phyloP scores from a whole-genome alignment of 2,797 vertebrate species.

The Gymnocypris eckloni region DNA sequence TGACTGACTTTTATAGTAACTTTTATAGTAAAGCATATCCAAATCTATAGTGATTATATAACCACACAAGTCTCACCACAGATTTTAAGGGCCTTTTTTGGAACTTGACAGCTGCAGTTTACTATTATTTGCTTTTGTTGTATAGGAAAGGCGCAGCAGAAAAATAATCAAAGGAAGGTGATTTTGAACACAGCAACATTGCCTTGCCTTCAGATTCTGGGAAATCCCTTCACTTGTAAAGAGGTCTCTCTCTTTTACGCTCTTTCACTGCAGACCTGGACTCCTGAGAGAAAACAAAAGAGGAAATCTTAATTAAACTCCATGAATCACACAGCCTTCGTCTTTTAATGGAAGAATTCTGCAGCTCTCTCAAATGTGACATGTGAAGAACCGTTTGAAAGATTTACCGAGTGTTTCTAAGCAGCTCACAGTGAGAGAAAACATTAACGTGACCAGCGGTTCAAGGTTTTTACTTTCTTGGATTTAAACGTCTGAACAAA shows the following conservation, averaged over 20 bases:
- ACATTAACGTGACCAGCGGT: neutral
- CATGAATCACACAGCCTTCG: slow-evolving; percentile 31
- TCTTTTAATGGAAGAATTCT: neutral
- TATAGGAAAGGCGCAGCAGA: neutral
- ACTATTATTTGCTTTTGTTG: neutral
- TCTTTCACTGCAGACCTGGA: slow-evolving; percentile 81
- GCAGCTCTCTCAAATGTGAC: neutral
- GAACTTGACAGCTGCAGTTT: neutral
- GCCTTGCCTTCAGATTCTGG: slow-evolving; percentile 75
- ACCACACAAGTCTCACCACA: neutral
- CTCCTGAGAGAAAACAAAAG: slow-evolving; percentile 66
- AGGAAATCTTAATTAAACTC: slow-evolving; percentile 43
- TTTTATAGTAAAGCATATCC: no score
- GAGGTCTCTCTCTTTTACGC: slow-evolving; percentile 70
- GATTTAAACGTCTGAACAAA: neutral
- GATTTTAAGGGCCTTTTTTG: neutral
- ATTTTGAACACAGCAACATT: neutral
- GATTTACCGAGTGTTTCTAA: neutral
- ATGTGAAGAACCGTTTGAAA: neutral
- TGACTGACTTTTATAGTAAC: no score
- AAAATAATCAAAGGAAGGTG: neutral
- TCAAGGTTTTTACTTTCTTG: neutral
- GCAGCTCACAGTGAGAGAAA: neutral
- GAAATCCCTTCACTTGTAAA: slow-evolving; percentile 72
- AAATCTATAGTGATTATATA: neutral